A percentile compares a stretch with the other conserved stretches of the same genome.
phyloP scores from a whole-genome alignment of 2,797 vertebrate species.

The Gorsachius magnificus region DNA sequence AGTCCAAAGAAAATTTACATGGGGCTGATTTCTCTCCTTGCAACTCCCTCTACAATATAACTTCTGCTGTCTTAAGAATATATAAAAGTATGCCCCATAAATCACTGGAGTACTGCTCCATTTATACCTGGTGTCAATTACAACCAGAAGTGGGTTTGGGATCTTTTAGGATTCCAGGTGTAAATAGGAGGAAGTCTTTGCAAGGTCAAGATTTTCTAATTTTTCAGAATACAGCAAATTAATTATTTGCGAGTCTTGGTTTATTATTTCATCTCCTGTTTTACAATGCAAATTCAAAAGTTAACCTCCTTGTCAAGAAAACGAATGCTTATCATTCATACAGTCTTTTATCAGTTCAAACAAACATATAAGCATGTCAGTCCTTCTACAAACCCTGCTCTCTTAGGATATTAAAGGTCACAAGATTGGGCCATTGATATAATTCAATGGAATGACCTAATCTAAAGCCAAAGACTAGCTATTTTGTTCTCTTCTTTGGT shows the following conservation, averaged over 20 bases:
- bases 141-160: background rate
- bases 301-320: background rate
- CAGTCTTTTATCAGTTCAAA: background rate
- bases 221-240: background rate
- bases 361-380: background rate
- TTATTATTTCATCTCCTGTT: background rate
- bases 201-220: background rate
- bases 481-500: background rate
- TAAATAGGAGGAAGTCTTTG: background rate
- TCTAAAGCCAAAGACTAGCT: background rate
- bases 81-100: background rate
- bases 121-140: background rate
- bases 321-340: background rate
- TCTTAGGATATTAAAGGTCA: background rate
- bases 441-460: background rate
- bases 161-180: background rate
- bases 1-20: background rate
- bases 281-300: constrained; percentile 6
- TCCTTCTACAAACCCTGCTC: background rate
- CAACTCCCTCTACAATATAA: background rate
- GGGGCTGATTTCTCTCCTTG: background rate
- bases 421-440: background rate
- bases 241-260: background rate
- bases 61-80: background rate
- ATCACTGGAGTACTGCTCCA: background rate